A percentile compares a stretch with the other conserved stretches of the same genome.
phyloP scores from a whole-genome alignment of 37 sponge, comb jelly and placozoan species.

The Cliona cf. orientalis region DNA sequence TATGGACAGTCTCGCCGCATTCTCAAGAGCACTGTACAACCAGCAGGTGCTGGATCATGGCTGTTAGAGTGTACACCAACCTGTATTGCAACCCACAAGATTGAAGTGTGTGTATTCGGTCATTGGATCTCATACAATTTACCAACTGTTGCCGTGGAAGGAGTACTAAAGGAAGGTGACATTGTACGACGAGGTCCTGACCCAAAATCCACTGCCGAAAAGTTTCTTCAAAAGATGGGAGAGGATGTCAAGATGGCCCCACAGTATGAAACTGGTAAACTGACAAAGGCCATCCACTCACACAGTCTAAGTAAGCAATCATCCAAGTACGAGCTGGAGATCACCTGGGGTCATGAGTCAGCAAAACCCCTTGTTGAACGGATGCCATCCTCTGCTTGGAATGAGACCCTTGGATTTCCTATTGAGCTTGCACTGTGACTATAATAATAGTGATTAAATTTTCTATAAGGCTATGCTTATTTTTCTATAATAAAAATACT shows the following conservation, averaged over 20 bases:
- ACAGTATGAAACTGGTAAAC: neutral
- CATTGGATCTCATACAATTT: neutral
- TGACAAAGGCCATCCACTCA: neutral
- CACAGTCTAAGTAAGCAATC: neutral
- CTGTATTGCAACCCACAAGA: neutral
- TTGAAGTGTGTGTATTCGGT: neutral
- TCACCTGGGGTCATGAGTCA: neutral
- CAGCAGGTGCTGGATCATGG: neutral
- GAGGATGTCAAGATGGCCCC: neutral
- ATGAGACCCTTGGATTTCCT: neutral
- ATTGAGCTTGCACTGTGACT: neutral
- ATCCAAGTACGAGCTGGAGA: neutral
- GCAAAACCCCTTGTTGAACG: neutral
- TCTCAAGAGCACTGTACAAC: too few relatives aligned
- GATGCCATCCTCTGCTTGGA: neutral
- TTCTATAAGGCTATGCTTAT: too few relatives aligned
- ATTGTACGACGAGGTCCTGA: neutral
- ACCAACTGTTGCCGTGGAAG: neutral
- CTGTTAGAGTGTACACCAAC: neutral
- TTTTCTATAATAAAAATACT: too few relatives aligned
- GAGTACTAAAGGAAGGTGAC: neutral
- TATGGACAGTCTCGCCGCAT: neutral
- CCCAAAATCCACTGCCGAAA: neutral
- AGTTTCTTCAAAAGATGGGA: neutral
- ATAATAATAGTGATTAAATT: too few relatives aligned